Evolutionary conservation across 2,888 invertebrate genomes (phyloP).

Genomic region (Lottia scabra): DNA sequence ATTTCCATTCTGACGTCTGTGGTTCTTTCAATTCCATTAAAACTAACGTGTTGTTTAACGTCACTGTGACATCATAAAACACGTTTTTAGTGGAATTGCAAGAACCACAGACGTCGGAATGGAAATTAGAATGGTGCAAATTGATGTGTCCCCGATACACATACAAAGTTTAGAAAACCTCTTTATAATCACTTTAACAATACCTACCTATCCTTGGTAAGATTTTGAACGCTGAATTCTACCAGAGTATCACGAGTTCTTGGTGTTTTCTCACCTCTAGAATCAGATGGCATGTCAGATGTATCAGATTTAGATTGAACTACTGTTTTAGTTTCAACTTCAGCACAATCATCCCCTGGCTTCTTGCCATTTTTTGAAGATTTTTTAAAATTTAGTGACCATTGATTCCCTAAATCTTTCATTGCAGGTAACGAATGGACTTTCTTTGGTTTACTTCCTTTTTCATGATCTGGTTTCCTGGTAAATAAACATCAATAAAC

Average conservation of each 20-base stretch:
- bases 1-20: no score
- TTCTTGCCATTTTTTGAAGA: background rate
- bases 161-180: no score
- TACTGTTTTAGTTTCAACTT: background rate
- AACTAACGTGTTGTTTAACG: no score
- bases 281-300: background rate
- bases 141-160: no score
- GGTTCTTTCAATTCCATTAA: no score
- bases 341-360: background rate
- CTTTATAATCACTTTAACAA: background rate
- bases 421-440: background rate
- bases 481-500: background rate
- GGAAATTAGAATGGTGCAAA: no score
- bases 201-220: constrained; percentile 33
- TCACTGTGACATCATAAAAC: no score
- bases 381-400: constrained; percentile 1
- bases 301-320: background rate
- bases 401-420: background rate
- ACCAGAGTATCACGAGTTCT: constrained; percentile 29
- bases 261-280: constrained; percentile 12
- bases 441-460: constrained; percentile 1
- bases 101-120: no score
- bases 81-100: no score
- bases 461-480: background rate
- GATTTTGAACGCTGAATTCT: constrained; percentile 35